Evolutionary conservation across 2,797 vertebrate genomes (phyloP).

Genomic region (Phrynocephalus vlangalii): DNA sequence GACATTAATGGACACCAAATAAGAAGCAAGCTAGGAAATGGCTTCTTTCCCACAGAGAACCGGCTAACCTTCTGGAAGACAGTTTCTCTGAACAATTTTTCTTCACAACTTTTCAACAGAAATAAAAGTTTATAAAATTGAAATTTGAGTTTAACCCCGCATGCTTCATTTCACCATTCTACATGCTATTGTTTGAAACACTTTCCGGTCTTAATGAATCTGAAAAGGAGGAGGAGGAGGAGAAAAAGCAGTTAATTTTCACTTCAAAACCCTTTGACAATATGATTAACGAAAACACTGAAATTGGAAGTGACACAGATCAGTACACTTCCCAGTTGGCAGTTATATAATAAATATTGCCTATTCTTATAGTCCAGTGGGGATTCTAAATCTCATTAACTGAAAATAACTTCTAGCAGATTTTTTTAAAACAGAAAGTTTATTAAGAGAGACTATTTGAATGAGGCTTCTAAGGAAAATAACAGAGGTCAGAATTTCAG

Average conservation of each 20-base stretch:
- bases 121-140: background rate
- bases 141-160: background rate
- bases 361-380: background rate
- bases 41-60: too few species aligned
- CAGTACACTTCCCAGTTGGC: constrained; percentile 12
- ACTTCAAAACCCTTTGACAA: background rate
- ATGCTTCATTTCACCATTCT: background rate
- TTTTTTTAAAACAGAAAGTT: background rate
- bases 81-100: background rate
- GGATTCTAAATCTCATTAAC: background rate
- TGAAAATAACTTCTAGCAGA: background rate
- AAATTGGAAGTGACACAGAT: background rate
- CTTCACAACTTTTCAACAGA: background rate
- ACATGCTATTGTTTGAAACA: background rate
- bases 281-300: background rate
- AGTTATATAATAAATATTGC: background rate
- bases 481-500: constrained; percentile 13
- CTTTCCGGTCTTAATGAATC: background rate
- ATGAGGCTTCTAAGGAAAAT: constrained; percentile 7
- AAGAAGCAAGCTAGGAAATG: background rate
- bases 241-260: background rate
- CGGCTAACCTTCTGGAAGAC: background rate
- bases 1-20: background rate
- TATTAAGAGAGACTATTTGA: constrained; percentile 8
- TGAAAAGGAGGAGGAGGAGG: background rate